Evolutionary conservation across 2,797 vertebrate species (phyloP).

Genomic region (Anomalospiza imberbis): DNA sequence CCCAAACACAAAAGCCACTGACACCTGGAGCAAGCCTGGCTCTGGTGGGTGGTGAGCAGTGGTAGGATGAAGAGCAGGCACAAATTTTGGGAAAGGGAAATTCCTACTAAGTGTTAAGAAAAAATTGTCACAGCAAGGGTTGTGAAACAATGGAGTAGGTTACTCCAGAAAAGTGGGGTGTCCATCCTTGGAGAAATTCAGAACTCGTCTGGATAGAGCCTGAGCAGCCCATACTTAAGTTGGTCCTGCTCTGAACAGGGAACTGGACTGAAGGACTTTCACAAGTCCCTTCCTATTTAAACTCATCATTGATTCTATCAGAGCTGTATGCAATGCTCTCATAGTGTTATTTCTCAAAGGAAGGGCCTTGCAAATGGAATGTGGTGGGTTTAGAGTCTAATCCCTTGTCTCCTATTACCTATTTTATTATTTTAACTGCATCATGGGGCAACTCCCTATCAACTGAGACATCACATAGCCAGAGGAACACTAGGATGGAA

Average conservation of each 20-base stretch:
- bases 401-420: constrained; percentile 54
- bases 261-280: neutral
- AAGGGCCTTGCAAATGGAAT: constrained; percentile 30
- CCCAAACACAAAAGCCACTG: neutral
- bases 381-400: constrained; percentile 35
- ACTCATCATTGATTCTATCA: neutral
- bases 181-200: neutral
- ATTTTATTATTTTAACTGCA: constrained; percentile 65
- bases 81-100: neutral
- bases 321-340: neutral
- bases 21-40: neutral
- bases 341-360: constrained; percentile 29
- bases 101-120: neutral
- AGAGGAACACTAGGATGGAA: constrained; percentile 54
- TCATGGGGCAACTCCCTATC: constrained; percentile 61
- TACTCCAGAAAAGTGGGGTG: neutral
- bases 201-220: neutral
- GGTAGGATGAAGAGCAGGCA: neutral
- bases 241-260: neutral
- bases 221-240: neutral
- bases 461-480: constrained; percentile 46
- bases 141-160: neutral
- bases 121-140: neutral
- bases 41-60: neutral
- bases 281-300: neutral